These are phyloP conservation scores for Camponotus pennsylvanicus DNA, from an alignment of 1,140 invertebrate species.

Conservation along the genomic window DNA sequence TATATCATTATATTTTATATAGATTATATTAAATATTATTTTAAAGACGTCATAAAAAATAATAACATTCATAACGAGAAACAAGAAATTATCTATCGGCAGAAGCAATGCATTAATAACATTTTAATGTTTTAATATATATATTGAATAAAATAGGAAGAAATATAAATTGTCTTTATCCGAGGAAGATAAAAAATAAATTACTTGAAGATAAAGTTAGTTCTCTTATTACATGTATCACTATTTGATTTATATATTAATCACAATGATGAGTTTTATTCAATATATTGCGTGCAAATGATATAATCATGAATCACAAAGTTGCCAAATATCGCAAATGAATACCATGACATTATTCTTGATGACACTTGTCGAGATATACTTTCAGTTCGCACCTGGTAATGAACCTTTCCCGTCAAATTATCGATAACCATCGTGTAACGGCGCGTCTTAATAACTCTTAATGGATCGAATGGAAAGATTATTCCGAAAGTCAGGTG, in stretches of 20 bases:
- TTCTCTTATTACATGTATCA: not conserved
- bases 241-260: constrained; percentile 4
- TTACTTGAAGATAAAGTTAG: not conserved
- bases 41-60: not conserved
- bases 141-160: not conserved
- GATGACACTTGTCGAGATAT: not conserved
- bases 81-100: not conserved
- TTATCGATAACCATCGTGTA: constrained; percentile 30
- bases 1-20: no score
- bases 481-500: constrained; percentile 1
- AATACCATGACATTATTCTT: not conserved
- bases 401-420: not conserved
- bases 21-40: not conserved
- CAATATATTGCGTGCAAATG: not conserved
- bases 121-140: not conserved
- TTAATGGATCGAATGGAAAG: constrained; percentile 25
- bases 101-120: not conserved
- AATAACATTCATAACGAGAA: not conserved
- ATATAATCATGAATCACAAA: not conserved
- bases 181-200: not conserved
- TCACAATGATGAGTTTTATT: not conserved
- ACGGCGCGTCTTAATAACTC: constrained; percentile 27
- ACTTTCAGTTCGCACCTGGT: not conserved
- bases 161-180: not conserved
- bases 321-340: not conserved